Evolutionary conservation across 2,797 vertebrate species (phyloP).

Genomic region (Poeciliopsis paucimaculata): DNA sequence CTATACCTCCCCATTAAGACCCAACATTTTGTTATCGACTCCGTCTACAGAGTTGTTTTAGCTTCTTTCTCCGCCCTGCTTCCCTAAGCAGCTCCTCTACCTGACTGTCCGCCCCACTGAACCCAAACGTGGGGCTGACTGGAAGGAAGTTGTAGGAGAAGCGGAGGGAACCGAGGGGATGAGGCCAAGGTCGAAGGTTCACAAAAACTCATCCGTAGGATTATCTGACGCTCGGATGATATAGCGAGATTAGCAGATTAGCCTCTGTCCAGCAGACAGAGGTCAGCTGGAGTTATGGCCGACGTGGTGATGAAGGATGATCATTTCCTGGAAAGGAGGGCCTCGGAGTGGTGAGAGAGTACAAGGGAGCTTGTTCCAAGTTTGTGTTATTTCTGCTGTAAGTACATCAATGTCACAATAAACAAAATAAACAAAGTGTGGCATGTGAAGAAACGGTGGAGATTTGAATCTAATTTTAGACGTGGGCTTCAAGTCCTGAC

Average conservation of each 20-base stretch:
- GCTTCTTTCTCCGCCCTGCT: not conserved
- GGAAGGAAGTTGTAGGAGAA: conserved; percentile 23
- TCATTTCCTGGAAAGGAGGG: not conserved
- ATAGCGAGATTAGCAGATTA: not conserved
- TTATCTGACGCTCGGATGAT: conserved; percentile 4
- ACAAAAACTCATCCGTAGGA: not conserved
- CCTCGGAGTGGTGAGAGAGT: not conserved
- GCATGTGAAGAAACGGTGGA: not conserved
- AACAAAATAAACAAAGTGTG: not conserved
- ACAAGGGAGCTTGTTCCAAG: not conserved
- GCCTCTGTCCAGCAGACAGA: not conserved
- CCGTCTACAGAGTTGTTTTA: not conserved
- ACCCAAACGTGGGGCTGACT: conserved; percentile 40
- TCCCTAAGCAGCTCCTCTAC: conserved; percentile 2
- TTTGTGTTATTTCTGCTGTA: not conserved
- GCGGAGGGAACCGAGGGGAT: conserved; percentile 8
- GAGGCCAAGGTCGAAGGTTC: not conserved
- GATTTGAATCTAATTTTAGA: not conserved
- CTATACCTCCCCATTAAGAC: conserved; percentile 29
- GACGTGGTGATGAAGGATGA: not conserved
- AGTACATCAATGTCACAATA: not conserved
- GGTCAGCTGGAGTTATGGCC: not conserved
- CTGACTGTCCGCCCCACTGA: conserved; percentile 32
- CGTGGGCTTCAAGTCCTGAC: not conserved
- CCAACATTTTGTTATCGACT: conserved; percentile 3